Evolutionary conservation across 2,888 invertebrate species (phyloP).

Genomic region (Clanis bilineata): DNA sequence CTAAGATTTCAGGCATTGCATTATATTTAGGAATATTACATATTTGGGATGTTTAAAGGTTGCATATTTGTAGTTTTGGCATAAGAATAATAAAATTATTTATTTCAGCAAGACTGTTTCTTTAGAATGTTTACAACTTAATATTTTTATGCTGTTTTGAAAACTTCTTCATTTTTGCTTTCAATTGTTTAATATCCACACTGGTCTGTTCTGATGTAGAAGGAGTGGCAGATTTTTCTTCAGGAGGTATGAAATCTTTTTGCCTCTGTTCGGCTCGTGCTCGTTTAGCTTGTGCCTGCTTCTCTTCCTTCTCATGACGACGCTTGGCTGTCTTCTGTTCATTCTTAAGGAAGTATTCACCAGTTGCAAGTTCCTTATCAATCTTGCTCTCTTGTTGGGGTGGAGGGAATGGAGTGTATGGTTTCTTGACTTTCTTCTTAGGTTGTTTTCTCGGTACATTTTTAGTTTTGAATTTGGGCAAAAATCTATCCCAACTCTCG

Average conservation of each 20-base stretch:
- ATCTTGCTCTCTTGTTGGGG: slow-evolving; percentile 95
- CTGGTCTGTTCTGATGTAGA: slow-evolving; percentile 46
- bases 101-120: too few relatives aligned
- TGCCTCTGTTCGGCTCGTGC: slow-evolving; percentile 89
- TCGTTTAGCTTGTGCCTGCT: slow-evolving; percentile 88
- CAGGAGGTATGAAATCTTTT: slow-evolving; percentile 91
- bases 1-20: too few relatives aligned
- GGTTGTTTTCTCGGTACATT: slow-evolving; percentile 95
- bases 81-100: too few relatives aligned
- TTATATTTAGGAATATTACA: too few relatives aligned
- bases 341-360: slow-evolving; percentile 97
- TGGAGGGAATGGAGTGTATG: slow-evolving; percentile 99
- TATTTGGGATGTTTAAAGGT: too few relatives aligned
- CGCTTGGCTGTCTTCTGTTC: slow-evolving; percentile 88
- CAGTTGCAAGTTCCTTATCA: slow-evolving; percentile 95
- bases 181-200: slow-evolving; percentile 87
- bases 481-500: slow-evolving; percentile 98
- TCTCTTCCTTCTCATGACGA: slow-evolving; percentile 89
- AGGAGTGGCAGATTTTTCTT: slow-evolving; percentile 72
- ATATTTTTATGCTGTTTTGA: slow-evolving; percentile 71
- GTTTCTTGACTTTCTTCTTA: slow-evolving; percentile 92
- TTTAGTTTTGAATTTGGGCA: slow-evolving; percentile 95
- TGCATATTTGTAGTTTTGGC: too few relatives aligned
- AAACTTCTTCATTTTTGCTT: slow-evolving; percentile 88
- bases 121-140: slow-evolving; percentile 30